Evolutionary conservation across 2,797 vertebrate genomes (phyloP).

Genomic region (Mus spretus): DNA sequence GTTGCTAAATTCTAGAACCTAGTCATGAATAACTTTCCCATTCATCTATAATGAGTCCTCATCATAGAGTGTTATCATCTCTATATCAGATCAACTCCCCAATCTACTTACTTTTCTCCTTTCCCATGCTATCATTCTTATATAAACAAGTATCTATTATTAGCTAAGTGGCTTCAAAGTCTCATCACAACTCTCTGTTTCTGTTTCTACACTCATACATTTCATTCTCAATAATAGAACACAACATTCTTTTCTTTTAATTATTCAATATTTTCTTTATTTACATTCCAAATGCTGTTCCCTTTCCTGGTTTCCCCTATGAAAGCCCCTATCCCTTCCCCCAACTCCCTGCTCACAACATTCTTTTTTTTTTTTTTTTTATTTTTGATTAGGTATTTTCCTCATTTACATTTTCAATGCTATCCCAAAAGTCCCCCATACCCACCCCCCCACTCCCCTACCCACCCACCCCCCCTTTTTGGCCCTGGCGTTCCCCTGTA

Average conservation of each 20-base stretch:
- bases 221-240: neutral
- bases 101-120: neutral
- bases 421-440: too few relatives aligned
- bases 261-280: too few relatives aligned
- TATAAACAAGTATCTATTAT: neutral
- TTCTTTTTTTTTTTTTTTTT: too few relatives aligned
- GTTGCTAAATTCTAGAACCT: neutral
- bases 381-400: too few relatives aligned
- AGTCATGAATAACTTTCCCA: neutral
- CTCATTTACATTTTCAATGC: too few relatives aligned
- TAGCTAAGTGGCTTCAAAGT: neutral
- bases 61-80: neutral
- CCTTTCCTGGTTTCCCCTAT: too few relatives aligned
- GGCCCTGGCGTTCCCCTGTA: too few relatives aligned
- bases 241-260: neutral
- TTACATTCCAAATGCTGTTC: too few relatives aligned
- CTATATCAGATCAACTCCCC: neutral
- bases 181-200: neutral
- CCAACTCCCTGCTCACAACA: too few relatives aligned
- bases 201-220: neutral
- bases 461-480: too few relatives aligned
- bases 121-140: neutral
- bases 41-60: neutral
- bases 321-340: too few relatives aligned
- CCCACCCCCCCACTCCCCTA: too few relatives aligned